Conservation (phyloP, 2,888 invertebrate genomes). For the Rhimphoctona megacephalus region DNA sequence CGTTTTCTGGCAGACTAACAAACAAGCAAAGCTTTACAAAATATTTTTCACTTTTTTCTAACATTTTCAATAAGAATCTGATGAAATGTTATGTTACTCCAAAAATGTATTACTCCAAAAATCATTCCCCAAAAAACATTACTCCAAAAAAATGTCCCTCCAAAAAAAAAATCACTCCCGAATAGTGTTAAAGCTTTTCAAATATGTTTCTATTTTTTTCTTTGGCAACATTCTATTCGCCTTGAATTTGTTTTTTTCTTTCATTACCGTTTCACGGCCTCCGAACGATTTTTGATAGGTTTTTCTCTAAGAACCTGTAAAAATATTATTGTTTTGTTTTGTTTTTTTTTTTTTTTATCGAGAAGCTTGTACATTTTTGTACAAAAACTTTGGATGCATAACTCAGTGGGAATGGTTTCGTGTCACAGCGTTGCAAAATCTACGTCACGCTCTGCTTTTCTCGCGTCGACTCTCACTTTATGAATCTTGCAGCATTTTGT, state of each 20-base stretch:
- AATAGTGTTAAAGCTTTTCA: neutral
- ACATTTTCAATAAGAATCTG: neutral
- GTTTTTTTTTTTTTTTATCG: neutral
- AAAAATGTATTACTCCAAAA: neutral
- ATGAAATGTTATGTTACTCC: too few relatives aligned
- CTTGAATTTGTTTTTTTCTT: neutral
- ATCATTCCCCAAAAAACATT: neutral
- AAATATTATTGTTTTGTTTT: neutral
- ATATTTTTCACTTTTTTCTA: conserved; percentile 1
- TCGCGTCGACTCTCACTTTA: conserved; percentile 55
- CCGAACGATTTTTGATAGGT: neutral
- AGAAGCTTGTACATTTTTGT: neutral
- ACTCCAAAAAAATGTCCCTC: neutral
- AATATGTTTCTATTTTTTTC: neutral
- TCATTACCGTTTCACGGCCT: neutral
- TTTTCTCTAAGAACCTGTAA: neutral
- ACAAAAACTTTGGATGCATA: neutral
- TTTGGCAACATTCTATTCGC: neutral
- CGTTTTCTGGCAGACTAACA: conserved; percentile 14
- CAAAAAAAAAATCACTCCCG: neutral
- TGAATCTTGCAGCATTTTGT: conserved; percentile 5
- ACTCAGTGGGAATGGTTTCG: conserved; percentile 27
- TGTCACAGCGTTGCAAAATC: conserved; percentile 47
- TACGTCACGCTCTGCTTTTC: conserved; percentile 61
- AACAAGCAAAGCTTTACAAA: neutral